These are phyloP conservation scores for Philaenus spumarius DNA, from an alignment of 1,140 invertebrate species.

Conservation along the genomic window DNA sequence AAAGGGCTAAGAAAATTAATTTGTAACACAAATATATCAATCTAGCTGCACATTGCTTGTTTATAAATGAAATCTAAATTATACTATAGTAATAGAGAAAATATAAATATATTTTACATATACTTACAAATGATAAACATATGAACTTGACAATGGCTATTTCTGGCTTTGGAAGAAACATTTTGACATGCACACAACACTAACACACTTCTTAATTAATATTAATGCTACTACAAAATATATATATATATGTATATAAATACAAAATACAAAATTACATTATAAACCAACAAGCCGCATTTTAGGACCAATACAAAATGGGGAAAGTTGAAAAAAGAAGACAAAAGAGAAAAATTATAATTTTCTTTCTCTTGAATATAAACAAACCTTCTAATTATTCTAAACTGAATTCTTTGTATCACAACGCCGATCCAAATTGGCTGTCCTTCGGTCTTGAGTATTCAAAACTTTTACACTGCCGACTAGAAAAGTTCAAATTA, in stretches of 20 bases:
- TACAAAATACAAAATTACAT: slow-evolving; percentile 14
- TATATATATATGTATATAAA: slow-evolving; percentile 8
- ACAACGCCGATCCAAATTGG: not conserved
- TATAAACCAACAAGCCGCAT: slow-evolving; percentile 9
- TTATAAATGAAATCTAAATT: no score
- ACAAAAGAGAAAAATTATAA: not conserved
- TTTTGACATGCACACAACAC: slow-evolving; percentile 8
- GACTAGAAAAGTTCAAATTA: not conserved
- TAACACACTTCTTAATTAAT: slow-evolving; percentile 3
- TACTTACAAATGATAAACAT: no score
- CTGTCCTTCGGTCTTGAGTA: not conserved
- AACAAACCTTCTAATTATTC: not conserved
- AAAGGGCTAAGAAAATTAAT: no score
- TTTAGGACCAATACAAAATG: slow-evolving; percentile 10
- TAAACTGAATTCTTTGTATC: not conserved
- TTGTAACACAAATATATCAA: no score
- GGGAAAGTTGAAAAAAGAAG: not conserved
- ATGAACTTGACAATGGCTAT: no score
- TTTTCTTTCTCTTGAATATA: slow-evolving; percentile 4
- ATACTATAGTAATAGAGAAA: no score
- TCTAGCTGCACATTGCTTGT: no score
- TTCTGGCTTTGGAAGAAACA: not conserved
- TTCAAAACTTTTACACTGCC: not conserved
- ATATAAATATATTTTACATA: no score
- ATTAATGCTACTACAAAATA: slow-evolving; percentile 1